A percentile compares a stretch with the other conserved stretches of the same genome.
phyloP scores from a whole-genome alignment of 2,113 vertebrate genomes.

The Oceanodroma tethys region DNA sequence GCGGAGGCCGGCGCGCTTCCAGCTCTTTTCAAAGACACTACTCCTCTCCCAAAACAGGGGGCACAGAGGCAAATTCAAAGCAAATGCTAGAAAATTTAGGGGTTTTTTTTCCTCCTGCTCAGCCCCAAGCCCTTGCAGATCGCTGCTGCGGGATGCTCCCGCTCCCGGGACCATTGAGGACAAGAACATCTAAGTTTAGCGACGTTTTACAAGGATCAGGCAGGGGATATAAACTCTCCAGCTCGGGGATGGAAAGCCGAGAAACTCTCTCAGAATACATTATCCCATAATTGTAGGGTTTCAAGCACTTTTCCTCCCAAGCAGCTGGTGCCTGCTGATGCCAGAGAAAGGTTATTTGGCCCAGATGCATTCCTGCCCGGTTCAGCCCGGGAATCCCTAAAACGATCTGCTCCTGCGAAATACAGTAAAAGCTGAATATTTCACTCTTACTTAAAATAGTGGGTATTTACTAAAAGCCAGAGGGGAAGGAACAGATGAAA shows the following conservation, averaged over 20 bases:
- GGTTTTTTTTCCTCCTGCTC: neutral
- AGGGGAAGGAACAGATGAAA: neutral
- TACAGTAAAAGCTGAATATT: neutral
- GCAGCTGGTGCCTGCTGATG: constrained; percentile 25
- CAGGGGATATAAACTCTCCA: neutral
- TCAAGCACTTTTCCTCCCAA: constrained; percentile 3
- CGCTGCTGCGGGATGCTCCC: accelerated
- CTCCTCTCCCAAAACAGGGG: neutral
- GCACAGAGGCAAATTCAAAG: neutral
- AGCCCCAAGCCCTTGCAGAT: accelerated
- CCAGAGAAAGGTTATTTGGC: neutral
- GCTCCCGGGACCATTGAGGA: accelerated
- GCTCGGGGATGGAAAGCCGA: neutral
- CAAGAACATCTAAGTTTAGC: neutral
- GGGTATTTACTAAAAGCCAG: neutral
- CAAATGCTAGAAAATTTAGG: neutral
- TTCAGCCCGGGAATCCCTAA: neutral
- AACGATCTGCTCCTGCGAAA: neutral
- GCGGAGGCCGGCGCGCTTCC: accelerated
- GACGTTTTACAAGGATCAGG: neutral
- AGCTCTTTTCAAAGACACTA: neutral
- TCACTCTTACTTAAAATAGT: neutral
- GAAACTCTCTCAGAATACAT: neutral
- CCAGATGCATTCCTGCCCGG: neutral
- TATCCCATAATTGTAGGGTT: constrained; percentile 40